Conservation (phyloP, 2,888 invertebrate species). For the Microctonus aethiopoides region DNA sequence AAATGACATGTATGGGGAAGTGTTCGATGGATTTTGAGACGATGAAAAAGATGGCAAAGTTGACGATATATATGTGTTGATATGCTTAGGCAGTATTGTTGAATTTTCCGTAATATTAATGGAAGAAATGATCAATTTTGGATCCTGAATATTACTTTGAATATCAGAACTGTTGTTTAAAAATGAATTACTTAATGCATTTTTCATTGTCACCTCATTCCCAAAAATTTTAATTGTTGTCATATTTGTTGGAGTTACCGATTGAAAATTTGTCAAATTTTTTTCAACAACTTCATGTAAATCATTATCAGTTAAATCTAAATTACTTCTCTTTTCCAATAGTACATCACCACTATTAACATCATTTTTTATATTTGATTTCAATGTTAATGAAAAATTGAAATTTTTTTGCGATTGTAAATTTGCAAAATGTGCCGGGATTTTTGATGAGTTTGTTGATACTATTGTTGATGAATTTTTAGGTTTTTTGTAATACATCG, state of each 20-base stretch:
- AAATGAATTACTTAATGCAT: not conserved
- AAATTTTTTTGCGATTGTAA: not conserved
- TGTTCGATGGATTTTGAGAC: not conserved
- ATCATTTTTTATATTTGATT: not conserved
- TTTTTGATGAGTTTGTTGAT: not conserved
- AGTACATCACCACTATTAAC: constrained; percentile 1
- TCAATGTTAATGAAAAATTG: not conserved
- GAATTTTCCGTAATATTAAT: constrained; percentile 45
- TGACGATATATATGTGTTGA: not conserved
- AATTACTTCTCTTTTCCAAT: constrained; percentile 31
- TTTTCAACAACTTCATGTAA: constrained; percentile 46
- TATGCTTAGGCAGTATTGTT: constrained; percentile 30
- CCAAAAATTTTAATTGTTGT: not conserved
- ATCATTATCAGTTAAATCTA: constrained; percentile 50
- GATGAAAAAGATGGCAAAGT: not conserved
- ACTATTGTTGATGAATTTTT: constrained; percentile 38
- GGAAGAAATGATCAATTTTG: constrained; percentile 42
- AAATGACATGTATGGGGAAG: not conserved
- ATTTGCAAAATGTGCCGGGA: not conserved
- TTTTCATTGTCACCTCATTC: not conserved
- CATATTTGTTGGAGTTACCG: not conserved
- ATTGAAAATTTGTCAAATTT: constrained; percentile 18
- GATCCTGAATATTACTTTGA: constrained; percentile 43
- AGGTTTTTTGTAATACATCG: constrained; percentile 46
- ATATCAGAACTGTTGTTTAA: constrained; percentile 24